phyloP scores from a whole-genome alignment of 2,888 invertebrate genomes.

The Andrena camellia region DNA sequence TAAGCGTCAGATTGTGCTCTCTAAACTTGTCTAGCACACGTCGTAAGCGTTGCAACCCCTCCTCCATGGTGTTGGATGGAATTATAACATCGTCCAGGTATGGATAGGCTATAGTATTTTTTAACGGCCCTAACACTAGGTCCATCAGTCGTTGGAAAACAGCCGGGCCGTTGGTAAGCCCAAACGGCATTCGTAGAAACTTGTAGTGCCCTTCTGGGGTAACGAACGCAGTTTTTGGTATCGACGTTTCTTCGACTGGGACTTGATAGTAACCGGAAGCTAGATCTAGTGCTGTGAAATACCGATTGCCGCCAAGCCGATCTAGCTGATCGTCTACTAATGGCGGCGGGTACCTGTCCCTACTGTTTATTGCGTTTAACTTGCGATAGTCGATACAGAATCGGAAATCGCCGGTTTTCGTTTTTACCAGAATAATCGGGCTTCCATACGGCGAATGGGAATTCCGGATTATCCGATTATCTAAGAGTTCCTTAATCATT shows the following conservation, averaged over 20 bases:
- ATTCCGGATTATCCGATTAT: not conserved
- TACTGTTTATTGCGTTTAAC: not conserved
- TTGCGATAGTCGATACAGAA: not conserved
- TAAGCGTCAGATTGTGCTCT: not conserved
- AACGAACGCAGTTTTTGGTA: not conserved
- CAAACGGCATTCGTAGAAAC: not conserved
- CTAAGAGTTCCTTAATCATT: not conserved
- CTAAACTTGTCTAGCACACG: not conserved
- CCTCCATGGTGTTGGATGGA: not conserved
- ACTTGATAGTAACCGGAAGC: not conserved
- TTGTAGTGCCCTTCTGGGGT: not conserved
- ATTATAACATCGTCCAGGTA: constrained; percentile 1
- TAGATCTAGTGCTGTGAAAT: not conserved
- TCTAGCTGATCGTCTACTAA: constrained; percentile 4
- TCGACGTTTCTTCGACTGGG: not conserved
- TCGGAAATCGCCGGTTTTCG: not conserved
- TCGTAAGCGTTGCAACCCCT: not conserved
- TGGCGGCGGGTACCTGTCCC: not conserved
- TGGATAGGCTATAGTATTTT: not conserved
- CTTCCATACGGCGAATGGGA: constrained; percentile 4
- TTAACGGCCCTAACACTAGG: not conserved
- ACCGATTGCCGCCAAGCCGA: not conserved
- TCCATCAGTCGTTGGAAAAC: not conserved
- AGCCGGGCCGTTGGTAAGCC: not conserved
- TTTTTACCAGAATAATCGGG: constrained; percentile 1